A percentile compares a stretch with the other conserved stretches of the same genome.
These are phyloP conservation scores for Enteromius argenteus DNA, from an alignment of 2,797 vertebrate genomes.

Conservation along the genomic window DNA sequence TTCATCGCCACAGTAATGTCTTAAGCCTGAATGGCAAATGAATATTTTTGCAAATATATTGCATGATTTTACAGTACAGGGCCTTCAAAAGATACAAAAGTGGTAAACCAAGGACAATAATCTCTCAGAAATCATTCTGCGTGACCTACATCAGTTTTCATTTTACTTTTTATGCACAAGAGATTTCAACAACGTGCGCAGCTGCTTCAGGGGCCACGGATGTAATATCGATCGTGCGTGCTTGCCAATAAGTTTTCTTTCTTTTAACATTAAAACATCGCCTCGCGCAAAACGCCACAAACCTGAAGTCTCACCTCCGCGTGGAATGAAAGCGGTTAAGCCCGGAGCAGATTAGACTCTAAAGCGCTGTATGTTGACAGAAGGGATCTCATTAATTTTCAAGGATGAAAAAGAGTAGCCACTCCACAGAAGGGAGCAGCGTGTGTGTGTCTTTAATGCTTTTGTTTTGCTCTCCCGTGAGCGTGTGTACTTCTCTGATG, in stretches of 20 bases:
- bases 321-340: constrained; percentile 62
- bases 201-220: constrained; percentile 51
- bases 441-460: constrained; percentile 66
- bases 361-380: constrained; percentile 71
- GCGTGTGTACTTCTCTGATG: constrained; percentile 59
- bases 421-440: constrained; percentile 65
- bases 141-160: constrained; percentile 68
- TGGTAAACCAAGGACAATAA: constrained; percentile 66
- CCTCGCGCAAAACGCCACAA: constrained; percentile 32
- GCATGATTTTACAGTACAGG: constrained; percentile 79
- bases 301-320: constrained; percentile 65
- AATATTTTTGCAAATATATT: constrained; percentile 82
- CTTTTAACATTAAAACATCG: constrained; percentile 49
- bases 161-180: constrained; percentile 69
- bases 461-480: constrained; percentile 55
- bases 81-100: constrained; percentile 67
- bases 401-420: constrained; percentile 67
- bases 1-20: constrained; percentile 72
- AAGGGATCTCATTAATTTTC: constrained; percentile 74
- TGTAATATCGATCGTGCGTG: constrained; percentile 49
- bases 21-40: constrained; percentile 74
- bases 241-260: constrained; percentile 50
- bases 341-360: constrained; percentile 39
- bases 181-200: constrained; percentile 63
- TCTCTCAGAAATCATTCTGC: constrained; percentile 60